Evolutionary conservation across 2,797 vertebrate genomes (phyloP).

Genomic region (Allobates femoralis): DNA sequence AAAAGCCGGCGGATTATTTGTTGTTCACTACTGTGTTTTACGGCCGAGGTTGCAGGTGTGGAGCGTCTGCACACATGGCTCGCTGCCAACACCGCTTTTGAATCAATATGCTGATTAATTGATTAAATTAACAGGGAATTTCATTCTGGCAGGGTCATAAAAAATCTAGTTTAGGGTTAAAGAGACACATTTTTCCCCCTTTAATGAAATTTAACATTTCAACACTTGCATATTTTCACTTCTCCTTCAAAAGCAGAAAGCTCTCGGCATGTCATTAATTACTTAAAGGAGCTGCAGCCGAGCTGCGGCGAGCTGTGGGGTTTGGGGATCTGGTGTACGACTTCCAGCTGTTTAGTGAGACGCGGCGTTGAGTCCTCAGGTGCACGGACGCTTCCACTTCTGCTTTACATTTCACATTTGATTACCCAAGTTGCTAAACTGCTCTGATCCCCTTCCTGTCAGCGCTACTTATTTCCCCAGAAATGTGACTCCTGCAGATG

Average conservation of each 20-base stretch:
- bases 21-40: slow-evolving; percentile 8
- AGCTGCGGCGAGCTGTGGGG: slow-evolving; percentile 10
- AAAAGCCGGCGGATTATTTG: neutral
- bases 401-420: slow-evolving; percentile 65
- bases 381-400: slow-evolving; percentile 69
- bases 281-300: slow-evolving; percentile 61
- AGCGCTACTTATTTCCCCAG: slow-evolving; percentile 73
- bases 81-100: slow-evolving; percentile 78
- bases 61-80: slow-evolving; percentile 74
- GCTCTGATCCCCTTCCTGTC: slow-evolving; percentile 73
- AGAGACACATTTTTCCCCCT: slow-evolving; percentile 63
- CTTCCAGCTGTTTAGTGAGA: slow-evolving; percentile 71
- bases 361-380: slow-evolving; percentile 69
- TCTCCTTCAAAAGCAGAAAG: slow-evolving; percentile 56
- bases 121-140: slow-evolving; percentile 87
- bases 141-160: slow-evolving; percentile 72
- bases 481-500: slow-evolving; percentile 22
- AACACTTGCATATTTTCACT: slow-evolving; percentile 66
- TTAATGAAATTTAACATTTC: slow-evolving; percentile 75
- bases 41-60: slow-evolving; percentile 73
- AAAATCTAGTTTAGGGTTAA: slow-evolving; percentile 72
- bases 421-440: slow-evolving; percentile 75
- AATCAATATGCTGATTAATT: slow-evolving; percentile 85
- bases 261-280: slow-evolving; percentile 64
- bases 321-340: slow-evolving; percentile 64